A percentile compares a stretch with the other conserved stretches of the same genome.
phyloP scores from a whole-genome alignment of 2,888 invertebrate species.

The Conchocele bisecta region DNA sequence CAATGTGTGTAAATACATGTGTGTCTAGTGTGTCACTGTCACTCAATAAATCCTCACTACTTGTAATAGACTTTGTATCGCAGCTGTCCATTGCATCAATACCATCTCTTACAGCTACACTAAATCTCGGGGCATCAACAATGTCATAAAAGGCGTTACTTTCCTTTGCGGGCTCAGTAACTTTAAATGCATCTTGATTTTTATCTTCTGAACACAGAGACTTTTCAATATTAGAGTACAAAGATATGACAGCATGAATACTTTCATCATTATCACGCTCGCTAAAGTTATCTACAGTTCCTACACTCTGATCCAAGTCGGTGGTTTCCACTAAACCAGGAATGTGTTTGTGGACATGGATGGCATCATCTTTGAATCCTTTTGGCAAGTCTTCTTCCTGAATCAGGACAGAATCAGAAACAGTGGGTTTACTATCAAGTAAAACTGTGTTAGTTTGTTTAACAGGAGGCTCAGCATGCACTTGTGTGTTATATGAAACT shows the following conservation, averaged over 20 bases:
- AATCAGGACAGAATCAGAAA: constrained; percentile 11
- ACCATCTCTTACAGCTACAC: not conserved
- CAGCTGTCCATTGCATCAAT: constrained; percentile 21
- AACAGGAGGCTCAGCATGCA: constrained; percentile 40
- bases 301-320: too few relatives aligned
- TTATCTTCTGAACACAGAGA: constrained; percentile 11
- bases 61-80: constrained; percentile 28
- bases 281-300: too few relatives aligned
- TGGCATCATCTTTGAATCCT: too few relatives aligned
- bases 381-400: not conserved
- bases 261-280: constrained; percentile 44
- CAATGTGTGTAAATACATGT: too few relatives aligned
- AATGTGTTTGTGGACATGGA: too few relatives aligned
- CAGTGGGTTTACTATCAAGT: too few relatives aligned
- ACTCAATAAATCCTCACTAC: constrained; percentile 35
- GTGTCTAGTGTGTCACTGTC: constrained; percentile 15
- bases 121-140: not conserved
- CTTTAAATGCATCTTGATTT: constrained; percentile 3
- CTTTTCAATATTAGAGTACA: constrained; percentile 47
- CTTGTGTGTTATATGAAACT: constrained; percentile 23
- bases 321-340: too few relatives aligned
- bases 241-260: constrained; percentile 44
- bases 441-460: too few relatives aligned
- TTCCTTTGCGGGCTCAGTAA: not conserved
- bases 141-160: not conserved